Evolutionary conservation across 2,797 vertebrate species (phyloP).

Genomic region (Cephalopachus bancanus): DNA sequence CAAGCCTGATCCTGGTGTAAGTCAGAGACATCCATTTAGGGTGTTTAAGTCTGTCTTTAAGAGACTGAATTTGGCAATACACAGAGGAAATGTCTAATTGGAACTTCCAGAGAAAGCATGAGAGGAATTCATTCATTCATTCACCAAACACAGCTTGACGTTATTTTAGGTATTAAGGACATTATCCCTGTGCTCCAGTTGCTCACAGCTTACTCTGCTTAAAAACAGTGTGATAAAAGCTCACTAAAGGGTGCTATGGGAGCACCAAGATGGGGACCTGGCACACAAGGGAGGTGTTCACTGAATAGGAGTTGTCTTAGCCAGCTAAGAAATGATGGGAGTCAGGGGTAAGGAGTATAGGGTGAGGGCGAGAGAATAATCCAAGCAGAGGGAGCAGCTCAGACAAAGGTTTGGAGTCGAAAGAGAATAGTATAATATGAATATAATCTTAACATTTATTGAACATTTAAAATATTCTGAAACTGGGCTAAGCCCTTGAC

Average conservation of each 20-base stretch:
- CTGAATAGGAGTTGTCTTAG: not conserved
- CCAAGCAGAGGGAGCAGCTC: not conserved
- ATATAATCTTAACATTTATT: not conserved
- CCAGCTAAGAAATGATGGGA: not conserved
- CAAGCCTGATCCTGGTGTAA: slow-evolving; percentile 61
- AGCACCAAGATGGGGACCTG: not conserved
- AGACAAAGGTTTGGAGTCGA: not conserved
- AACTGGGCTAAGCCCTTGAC: not conserved
- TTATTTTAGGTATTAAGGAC: not conserved
- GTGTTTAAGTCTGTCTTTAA: not conserved
- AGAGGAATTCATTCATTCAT: slow-evolving; percentile 25
- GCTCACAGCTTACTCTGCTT: not conserved
- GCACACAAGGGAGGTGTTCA: not conserved
- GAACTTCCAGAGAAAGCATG: not conserved
- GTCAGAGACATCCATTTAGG: not conserved
- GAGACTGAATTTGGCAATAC: not conserved
- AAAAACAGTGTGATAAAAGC: not conserved
- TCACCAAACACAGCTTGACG: not conserved
- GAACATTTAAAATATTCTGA: not conserved
- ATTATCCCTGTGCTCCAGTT: not conserved
- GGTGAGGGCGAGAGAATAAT: not conserved
- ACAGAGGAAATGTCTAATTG: not conserved
- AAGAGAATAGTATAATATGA: not conserved
- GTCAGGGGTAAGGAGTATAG: too few species aligned
- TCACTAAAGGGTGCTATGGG: not conserved